Evolutionary conservation across 2,888 invertebrate species (phyloP).

Genomic region (Chrysodeixis includens): DNA sequence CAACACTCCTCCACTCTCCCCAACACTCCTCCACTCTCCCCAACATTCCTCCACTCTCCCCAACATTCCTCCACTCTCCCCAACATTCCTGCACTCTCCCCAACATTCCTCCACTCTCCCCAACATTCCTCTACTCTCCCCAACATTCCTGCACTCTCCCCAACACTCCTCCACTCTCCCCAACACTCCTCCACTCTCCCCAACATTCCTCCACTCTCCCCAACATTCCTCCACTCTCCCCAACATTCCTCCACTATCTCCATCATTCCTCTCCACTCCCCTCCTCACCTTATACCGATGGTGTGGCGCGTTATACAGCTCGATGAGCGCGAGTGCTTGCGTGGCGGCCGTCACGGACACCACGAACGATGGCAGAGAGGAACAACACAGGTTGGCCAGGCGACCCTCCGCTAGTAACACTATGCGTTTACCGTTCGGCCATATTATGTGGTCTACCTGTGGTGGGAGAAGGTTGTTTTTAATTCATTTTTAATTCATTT

Average conservation of each 20-base stretch:
- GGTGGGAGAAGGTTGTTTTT: neutral
- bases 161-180: slow-evolving; percentile 33
- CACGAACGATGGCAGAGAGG: slow-evolving; percentile 98
- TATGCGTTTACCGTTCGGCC: slow-evolving; percentile 99
- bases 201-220: slow-evolving; percentile 6
- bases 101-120: neutral
- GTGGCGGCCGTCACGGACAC: slow-evolving; percentile 99
- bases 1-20: slow-evolving; percentile 4
- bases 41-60: too few relatives aligned
- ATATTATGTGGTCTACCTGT: slow-evolving; percentile 98
- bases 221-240: too few relatives aligned
- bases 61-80: neutral
- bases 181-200: slow-evolving; percentile 21
- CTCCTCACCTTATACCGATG: slow-evolving; percentile 95
- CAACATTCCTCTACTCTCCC: neutral
- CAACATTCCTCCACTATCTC: neutral
- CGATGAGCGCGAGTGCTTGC: slow-evolving; percentile 98
- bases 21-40: too few relatives aligned
- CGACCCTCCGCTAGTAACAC: slow-evolving; percentile 98
- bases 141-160: slow-evolving; percentile 10
- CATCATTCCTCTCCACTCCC: neutral
- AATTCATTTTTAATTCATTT: too few relatives aligned
- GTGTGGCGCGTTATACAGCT: slow-evolving; percentile 98
- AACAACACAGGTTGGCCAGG: slow-evolving; percentile 98
- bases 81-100: too few relatives aligned